Base-by-base conservation (phyloP, 2,888 invertebrate genomes). In the Fabriciana adippe region DNA sequence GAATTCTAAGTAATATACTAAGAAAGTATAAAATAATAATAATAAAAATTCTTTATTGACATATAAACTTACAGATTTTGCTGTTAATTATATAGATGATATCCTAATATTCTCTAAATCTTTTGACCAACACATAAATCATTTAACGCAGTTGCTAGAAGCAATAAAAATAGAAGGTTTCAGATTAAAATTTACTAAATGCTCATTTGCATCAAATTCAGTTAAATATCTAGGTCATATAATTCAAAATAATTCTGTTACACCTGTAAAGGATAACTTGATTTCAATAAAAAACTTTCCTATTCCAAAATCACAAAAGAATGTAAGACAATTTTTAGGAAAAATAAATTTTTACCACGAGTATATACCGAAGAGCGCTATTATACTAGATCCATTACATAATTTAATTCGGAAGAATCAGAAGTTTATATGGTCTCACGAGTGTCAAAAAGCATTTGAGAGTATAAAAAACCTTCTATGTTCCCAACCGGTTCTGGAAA, bases 191-290 rank as follows among this genome's bases (percentile, higher is more conserved):
- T 18, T 53, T 13, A 18, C 18, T 2, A 53, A 53, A 18, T 21
- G 53, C 8, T 16, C 18, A 8, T 53, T 53, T 53, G 53, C 53
- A 18, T 11, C 16, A 13, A 11, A 53, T 18, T 18, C 21, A 26
- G 72, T 70, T 31, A 75, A 74, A 60, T 75, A 75, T 59, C 55
- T 73, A 14, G 73, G 72, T 1, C 70, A 75, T 56, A 70, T 73
- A 62, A 75, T 73, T 31, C 35, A 74, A 48, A 69, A 74, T 35
- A 73, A 75, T 70, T 50, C 73, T 63, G 31, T 73, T 15, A 64
- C 60, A n/a, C 73, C 74, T 4, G 18, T 68, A 1, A 73, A 70
- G 53, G 66, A 72, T 55, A 70, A 77, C 70, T 72, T 75, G 66
- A 75, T 63, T 14, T 35, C 75, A 3, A 67, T 75, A 62, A 73